Base-by-base conservation (phyloP, 2,888 invertebrate species). In the Aplocera efformata region DNA sequence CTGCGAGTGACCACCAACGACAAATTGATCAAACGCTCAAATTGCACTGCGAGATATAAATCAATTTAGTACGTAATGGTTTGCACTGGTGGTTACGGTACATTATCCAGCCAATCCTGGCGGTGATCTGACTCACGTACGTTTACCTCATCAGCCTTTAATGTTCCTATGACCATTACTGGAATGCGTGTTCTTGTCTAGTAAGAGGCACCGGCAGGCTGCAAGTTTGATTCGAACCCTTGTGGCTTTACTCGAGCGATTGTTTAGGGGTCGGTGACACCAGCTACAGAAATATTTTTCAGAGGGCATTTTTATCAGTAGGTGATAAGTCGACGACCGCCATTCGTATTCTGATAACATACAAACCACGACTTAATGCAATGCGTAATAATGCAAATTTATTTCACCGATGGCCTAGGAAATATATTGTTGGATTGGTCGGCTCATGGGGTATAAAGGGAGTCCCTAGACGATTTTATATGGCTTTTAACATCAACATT, bases 221-320 rank as follows among this genome's bases (percentile, higher is more conserved):
- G 40, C 21, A 42, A 31, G 27, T 31, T 35, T 31, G 31, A 35
- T 41, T 20, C 41, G 30, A 41, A 48, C 42, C 45, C 34, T 31
- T 27, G 20, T 34, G 31, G 30, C 29, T 31, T 20, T 17, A 23
- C 11, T 40, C 53, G 49, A 55, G 56, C 54, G 56, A 59, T 56
- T 60, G 58, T 60, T 58, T 60, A 53, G 50, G 32, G 66, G 58
- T 63, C 66, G 36, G 53, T 56, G 63, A 63, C 59, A 53, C 36
- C 28, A 44, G 34, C 41, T 38, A 50, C 54, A 57, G n/a, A n/a
- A n/a, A n/a, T n/a, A n/a, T 57, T 53, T 61, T 60, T 60, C 61
- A 60, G 57, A 61, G 59, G 56, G 53, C 55, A 58, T 52, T 58
- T 63, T 67, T 64, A 65, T 68, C 63, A 60, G 50, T 37, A 29